Evolutionary conservation across 2,888 invertebrate genomes (phyloP), one percentile per base, ranked within the genome.

Genomic region (Idaea biselata): DNA sequence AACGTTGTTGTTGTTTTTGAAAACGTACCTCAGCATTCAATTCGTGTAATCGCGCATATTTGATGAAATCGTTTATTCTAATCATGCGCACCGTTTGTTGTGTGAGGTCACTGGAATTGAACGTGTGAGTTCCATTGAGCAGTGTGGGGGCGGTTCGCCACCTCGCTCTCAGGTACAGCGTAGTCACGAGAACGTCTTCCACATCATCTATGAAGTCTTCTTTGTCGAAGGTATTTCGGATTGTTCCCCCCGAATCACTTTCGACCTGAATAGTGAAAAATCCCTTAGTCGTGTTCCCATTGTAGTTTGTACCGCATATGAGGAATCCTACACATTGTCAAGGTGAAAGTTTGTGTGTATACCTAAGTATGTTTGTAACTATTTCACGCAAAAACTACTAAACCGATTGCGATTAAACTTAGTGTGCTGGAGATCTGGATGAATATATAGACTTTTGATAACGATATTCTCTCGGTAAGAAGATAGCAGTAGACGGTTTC

Each of bases 131-230:
- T 17, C 85, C 89, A 67, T 93, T 91, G 18, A 93, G 84, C 57
- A 92, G 83, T 1, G 91, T 92, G 59, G 93, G 91, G 62, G 89
- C 80, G 63, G 87, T 77, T 1, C 88, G 86, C 93, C 93, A 93
- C 16, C 82, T 79, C 53, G 81, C 85, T 33, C 93, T 88, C 62
- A 90, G 25, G 70, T 92, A 91, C 64, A 89, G 16, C 4, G 87
- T 89, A 11, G 74, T 84, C 18, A 89, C 65, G 14, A 87, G 72
- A 6, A 85, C 79, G 0, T 84, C 85, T 57, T 82, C 78, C 1
- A 85, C 78, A 17, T 81, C 83, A 0, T 73, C 76, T 0, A 81
- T 72, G 14, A 93, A 64, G 63, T 93, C 93, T 0, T 84, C 84
- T 56, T 87, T 87, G 1, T 89, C 88, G 66, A 93, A 92, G 5